Base-by-base conservation (phyloP, 2,797 vertebrate species). In the Microctenopoma stevenorrisi region DNA sequence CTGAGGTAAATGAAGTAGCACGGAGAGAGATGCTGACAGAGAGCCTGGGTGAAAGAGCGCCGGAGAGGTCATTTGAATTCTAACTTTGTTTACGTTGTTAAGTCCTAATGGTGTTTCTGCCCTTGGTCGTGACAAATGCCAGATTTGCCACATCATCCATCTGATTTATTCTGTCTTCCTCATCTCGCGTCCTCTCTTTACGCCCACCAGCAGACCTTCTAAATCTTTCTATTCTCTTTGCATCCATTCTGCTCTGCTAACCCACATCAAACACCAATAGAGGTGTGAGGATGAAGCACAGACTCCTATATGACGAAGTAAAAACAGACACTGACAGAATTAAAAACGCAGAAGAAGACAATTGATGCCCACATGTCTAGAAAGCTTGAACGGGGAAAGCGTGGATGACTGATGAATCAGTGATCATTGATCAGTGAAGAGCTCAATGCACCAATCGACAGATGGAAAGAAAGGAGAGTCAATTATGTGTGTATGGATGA, bases 11-110 rank as follows among this genome's bases (percentile, higher is more conserved):
- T n/a, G 33, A 12, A 35, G 58, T 0, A 13, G 15, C 13, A 33
- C 5, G 6, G 25, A 35, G 48, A 26, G 25, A 61, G 5, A 49
- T 22, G 11, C 18, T 15, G 37, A 38, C 49, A 12, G 4, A 48
- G 37, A 40, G 61, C 46, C 15, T 11, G 8, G 26, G 35, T 58
- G 43, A 35, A 40, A 35, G 38, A 48, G 18, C 59, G 59, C 42
- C 12, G 44, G 28, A 58, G 53, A 72, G 50, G 52, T 66, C 67
- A 53, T 78, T 55, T 85, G 78, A 82, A 81, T 86, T 79, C 78
- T 78, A 76, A 82, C 73, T 83, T 68, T 83, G 83, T 86, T 88
- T 85, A 83, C 69, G 46, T 75, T 46, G 2, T 83, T 67, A 78
- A 68, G 72, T 59, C 50, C 43, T 81, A 12, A 70, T n/a, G 37